These are phyloP conservation scores for Cryptus viduatorius DNA, from an alignment of 2,888 invertebrate species.

Conservation along the genomic window DNA sequence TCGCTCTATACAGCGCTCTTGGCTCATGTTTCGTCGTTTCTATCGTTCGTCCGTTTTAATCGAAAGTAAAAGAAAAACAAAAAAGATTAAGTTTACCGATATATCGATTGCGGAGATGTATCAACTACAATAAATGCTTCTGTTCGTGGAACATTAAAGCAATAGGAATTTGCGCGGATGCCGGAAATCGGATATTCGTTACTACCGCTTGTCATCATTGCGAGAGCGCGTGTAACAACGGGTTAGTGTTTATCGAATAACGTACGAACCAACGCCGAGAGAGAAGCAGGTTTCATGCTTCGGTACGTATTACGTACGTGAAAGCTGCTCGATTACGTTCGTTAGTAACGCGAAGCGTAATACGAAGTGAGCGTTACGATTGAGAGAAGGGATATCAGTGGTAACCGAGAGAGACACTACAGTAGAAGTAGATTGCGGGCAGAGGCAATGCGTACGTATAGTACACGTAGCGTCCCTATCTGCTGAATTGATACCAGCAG, in stretches of 20 bases:
- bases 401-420: not conserved
- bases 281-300: not conserved
- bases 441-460: not conserved
- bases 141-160: not conserved
- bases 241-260: conserved; percentile 6
- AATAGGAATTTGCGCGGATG: not conserved
- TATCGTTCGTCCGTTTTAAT: not conserved
- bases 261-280: not conserved
- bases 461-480: not conserved
- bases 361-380: conserved; percentile 49
- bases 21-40: not conserved
- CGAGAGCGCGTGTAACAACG: not conserved
- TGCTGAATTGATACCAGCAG: conserved; percentile 7
- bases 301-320: not conserved
- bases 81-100: not conserved
- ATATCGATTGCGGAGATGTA: not conserved
- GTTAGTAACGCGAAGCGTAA: conserved; percentile 55
- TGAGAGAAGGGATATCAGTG: conserved; percentile 27
- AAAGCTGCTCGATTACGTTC: conserved; percentile 57
- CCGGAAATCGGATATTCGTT: conserved; percentile 5
- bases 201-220: not conserved
- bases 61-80: not conserved
- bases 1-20: not conserved
- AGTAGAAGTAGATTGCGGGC: not conserved
- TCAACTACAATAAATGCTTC: not conserved